A percentile compares a stretch with the other conserved stretches of the same genome.
These are phyloP conservation scores for Piprites chloris DNA, from an alignment of 2,113 vertebrate species.

Conservation along the genomic window DNA sequence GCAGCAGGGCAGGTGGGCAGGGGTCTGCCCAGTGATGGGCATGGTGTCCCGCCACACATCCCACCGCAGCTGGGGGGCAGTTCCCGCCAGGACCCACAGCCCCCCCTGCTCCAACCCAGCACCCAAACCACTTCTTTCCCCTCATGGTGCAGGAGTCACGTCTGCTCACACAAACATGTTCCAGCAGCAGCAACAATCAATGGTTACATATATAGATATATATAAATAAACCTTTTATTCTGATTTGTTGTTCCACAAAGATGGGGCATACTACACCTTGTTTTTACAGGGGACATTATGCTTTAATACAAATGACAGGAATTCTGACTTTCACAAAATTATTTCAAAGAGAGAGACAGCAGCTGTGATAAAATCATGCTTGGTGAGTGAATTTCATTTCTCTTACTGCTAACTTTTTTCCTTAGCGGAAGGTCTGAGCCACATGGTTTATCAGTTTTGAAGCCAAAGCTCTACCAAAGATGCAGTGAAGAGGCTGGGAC, in stretches of 20 bases:
- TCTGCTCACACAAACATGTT: not conserved
- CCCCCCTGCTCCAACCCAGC: not conserved
- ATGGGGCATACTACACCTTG: not conserved
- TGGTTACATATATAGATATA: no score
- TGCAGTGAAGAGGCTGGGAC: not conserved
- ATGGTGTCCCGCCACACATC: fast-evolving
- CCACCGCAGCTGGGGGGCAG: not conserved
- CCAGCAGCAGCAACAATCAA: not conserved
- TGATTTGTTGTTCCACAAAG: not conserved
- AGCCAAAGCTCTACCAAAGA: not conserved
- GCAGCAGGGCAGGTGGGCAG: fast-evolving
- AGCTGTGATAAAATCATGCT: not conserved
- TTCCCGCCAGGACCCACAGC: not conserved
- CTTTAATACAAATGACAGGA: slow-evolving; percentile 15
- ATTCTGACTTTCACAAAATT: not conserved
- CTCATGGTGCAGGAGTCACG: not conserved
- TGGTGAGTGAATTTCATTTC: not conserved
- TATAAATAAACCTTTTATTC: not conserved
- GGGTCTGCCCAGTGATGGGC: not conserved
- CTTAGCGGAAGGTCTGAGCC: not conserved
- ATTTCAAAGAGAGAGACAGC: not conserved
- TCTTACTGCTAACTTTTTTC: not conserved
- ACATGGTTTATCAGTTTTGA: fast-evolving
- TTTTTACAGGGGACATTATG: not conserved
- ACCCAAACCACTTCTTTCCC: not conserved